Percentiles rank a stretch among this genome's conserved stretches.
Conservation (phyloP, 2,797 vertebrate species). For the Carcharodon carcharias region DNA sequence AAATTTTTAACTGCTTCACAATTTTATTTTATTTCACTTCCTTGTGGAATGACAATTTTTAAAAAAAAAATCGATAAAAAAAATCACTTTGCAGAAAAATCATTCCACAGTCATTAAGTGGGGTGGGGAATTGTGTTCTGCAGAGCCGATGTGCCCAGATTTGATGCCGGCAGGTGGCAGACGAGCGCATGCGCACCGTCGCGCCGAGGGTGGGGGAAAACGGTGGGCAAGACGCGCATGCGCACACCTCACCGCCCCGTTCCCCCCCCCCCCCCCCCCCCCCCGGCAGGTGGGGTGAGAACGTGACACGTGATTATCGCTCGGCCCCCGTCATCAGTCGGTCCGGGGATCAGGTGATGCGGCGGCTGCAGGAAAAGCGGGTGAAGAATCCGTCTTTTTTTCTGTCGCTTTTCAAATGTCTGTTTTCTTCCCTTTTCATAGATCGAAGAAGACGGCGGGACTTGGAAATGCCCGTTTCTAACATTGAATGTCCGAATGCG, state of each 20-base stretch:
- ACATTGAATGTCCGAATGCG: not conserved
- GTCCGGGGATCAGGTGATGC: conserved; percentile 6
- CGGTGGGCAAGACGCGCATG: not conserved
- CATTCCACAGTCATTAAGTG: too few species aligned
- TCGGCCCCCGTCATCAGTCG: conserved; percentile 40
- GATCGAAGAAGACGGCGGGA: not conserved
- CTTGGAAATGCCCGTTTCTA: not conserved
- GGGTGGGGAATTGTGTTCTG: accelerated
- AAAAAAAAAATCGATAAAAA: too few species aligned
- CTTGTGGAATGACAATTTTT: too few species aligned
- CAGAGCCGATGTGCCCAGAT: too few species aligned
- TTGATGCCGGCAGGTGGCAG: too few species aligned
- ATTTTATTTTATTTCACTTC: not conserved
- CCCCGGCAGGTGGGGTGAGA: conserved; percentile 35
- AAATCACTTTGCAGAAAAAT: too few species aligned
- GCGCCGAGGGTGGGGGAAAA: not conserved
- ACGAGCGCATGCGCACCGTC: not conserved
- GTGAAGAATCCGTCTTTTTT: not conserved
- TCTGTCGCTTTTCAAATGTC: not conserved
- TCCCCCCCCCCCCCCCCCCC: too few species aligned
- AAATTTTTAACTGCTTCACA: not conserved
- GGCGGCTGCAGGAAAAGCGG: conserved; percentile 24
- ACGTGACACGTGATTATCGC: conserved; percentile 25
- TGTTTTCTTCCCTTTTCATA: not conserved
- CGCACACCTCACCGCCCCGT: accelerated